Evolutionary conservation across 1,140 invertebrate species (phyloP).

Genomic region (Acromyrmex heyeri): DNA sequence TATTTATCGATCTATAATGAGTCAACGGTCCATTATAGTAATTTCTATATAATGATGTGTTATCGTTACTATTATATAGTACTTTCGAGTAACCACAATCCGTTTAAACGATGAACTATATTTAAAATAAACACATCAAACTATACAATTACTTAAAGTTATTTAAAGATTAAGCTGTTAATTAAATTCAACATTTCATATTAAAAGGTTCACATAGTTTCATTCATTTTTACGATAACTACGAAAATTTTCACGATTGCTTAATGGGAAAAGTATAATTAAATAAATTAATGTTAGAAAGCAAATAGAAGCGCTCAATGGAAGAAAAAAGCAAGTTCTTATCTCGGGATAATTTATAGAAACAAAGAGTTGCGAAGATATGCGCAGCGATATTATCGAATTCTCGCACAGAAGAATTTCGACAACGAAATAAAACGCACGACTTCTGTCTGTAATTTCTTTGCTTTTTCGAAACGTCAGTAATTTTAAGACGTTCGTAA

Average conservation of each 20-base stretch:
- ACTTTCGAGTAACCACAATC: conserved; percentile 13
- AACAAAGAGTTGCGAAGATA: no score
- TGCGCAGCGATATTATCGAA: no score
- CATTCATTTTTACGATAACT: not conserved
- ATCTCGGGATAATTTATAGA: no score
- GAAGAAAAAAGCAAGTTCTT: no score
- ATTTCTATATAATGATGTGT: conserved; percentile 11
- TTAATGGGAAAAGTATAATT: not conserved
- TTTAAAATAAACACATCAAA: conserved; percentile 25
- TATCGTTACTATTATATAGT: conserved; percentile 34
- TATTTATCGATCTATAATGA: conserved; percentile 3
- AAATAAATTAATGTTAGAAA: not conserved
- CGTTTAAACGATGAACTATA: conserved; percentile 9
- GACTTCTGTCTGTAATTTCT: not conserved
- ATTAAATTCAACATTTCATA: not conserved
- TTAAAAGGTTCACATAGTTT: not conserved
- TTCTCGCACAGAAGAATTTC: no score
- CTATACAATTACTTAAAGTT: not conserved
- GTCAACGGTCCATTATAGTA: conserved; percentile 26
- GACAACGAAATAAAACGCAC: no score
- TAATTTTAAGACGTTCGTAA: not conserved
- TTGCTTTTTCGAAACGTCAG: not conserved
- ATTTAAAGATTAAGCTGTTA: not conserved
- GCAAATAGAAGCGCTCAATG: no score
- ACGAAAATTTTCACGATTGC: not conserved